Percentiles rank a stretch among this genome's conserved stretches.
These are phyloP conservation scores for Chlorodrepanis virens DNA, from an alignment of 2,113 vertebrate species.

Conservation along the genomic window DNA sequence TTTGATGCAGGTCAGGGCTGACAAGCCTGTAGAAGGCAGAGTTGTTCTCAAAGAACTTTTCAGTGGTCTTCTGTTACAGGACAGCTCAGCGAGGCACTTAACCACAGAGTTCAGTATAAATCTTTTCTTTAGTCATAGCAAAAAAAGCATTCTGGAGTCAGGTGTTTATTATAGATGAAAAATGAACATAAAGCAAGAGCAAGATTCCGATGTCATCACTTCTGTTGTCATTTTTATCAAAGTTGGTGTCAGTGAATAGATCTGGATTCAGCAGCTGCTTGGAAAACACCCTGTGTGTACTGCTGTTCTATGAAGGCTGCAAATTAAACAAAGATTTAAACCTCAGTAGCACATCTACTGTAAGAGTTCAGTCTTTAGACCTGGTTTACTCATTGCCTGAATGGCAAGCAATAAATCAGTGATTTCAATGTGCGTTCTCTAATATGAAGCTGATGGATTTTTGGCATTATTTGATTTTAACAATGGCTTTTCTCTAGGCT, in stretches of 20 bases:
- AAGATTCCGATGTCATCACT: not conserved
- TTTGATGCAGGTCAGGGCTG: not conserved
- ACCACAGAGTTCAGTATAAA: not conserved
- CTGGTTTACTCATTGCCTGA: not conserved
- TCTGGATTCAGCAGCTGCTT: slow-evolving; percentile 35
- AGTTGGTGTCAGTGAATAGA: not conserved
- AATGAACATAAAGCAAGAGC: not conserved
- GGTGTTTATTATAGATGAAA: not conserved
- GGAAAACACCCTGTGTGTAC: not conserved
- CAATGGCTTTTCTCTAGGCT: not conserved
- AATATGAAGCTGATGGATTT: not conserved
- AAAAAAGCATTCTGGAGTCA: not conserved
- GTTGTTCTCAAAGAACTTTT: not conserved
- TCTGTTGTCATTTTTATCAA: not conserved
- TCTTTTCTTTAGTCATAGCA: not conserved
- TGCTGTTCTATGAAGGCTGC: not conserved
- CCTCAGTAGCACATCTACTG: not conserved
- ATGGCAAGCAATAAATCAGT: not conserved
- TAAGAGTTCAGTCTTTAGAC: not conserved
- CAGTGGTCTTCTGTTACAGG: not conserved
- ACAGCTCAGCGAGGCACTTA: not conserved
- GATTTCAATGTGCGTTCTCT: not conserved
- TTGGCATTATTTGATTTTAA: not conserved
- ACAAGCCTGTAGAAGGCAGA: not conserved
- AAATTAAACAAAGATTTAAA: slow-evolving; percentile 5